Percentiles rank a stretch among this genome's conserved stretches.
Conservation (phyloP, 2,797 vertebrate genomes). For the Takifugu ocellatus region DNA sequence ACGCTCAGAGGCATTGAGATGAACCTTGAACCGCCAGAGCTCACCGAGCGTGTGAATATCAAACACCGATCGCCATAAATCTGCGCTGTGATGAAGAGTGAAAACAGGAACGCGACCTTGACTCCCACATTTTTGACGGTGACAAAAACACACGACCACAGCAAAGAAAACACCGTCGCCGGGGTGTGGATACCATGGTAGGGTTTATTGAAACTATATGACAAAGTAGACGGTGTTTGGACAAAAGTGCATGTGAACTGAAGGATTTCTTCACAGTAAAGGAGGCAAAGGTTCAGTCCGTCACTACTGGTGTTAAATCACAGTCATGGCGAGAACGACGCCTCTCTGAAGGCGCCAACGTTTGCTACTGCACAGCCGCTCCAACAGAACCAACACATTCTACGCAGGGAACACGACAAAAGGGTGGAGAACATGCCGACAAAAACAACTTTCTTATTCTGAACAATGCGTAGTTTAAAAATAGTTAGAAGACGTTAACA, state of each 20-base stretch:
- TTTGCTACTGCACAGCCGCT: constrained; percentile 31
- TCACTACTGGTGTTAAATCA: constrained; percentile 30
- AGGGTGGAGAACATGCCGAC: constrained; percentile 32
- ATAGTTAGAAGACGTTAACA: constrained; percentile 22
- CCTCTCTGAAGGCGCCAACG: constrained; percentile 26
- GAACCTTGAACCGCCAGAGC: too few species aligned
- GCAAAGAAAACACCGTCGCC: too few species aligned
- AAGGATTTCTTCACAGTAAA: constrained; percentile 29
- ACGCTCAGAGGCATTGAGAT: neutral
- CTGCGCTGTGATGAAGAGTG: too few species aligned
- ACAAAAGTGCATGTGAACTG: constrained; percentile 56
- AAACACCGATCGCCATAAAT: too few species aligned
- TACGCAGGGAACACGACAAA: constrained; percentile 32
- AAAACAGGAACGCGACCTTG: too few species aligned
- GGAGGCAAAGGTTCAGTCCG: constrained; percentile 17
- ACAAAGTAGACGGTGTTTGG: constrained; percentile 59
- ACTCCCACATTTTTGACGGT: too few species aligned
- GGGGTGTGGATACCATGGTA: constrained; percentile 43
- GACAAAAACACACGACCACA: too few species aligned
- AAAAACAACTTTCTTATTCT: constrained; percentile 26
- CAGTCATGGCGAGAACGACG: constrained; percentile 18
- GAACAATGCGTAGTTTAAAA: constrained; percentile 38
- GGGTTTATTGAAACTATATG: constrained; percentile 60
- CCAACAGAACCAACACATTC: constrained; percentile 27
- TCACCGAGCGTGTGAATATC: too few species aligned